phyloP scores from a whole-genome alignment of 35 echinoderm and acorn worm genomes.

The Chiridota heheva region DNA sequence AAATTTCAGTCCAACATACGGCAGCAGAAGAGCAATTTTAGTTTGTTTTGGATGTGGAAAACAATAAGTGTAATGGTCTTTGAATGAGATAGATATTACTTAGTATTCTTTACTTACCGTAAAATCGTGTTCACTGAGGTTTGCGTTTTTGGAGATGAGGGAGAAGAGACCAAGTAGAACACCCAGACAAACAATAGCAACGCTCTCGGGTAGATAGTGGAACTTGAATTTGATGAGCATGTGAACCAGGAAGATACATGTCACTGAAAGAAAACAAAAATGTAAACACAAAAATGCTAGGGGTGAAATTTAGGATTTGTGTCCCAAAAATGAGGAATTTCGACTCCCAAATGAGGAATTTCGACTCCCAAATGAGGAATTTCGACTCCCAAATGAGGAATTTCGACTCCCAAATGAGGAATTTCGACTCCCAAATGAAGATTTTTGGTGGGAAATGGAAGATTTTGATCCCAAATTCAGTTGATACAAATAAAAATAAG shows the following conservation, averaged over 20 bases:
- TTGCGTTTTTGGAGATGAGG: slow-evolving; percentile 62
- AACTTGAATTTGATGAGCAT: slow-evolving; percentile 89
- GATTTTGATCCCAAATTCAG: too few species aligned
- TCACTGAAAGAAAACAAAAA: slow-evolving; percentile 44
- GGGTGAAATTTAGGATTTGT: not conserved
- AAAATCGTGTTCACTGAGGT: slow-evolving; percentile 62
- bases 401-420: not conserved
- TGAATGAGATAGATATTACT: not conserved
- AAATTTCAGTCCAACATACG: too few species aligned
- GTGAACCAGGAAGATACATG: slow-evolving; percentile 80
- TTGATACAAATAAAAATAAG: too few species aligned
- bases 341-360: not conserved
- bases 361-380: not conserved
- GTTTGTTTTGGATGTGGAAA: too few species aligned
- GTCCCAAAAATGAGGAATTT: not conserved
- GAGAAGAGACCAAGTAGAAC: slow-evolving; percentile 75
- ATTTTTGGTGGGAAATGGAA: not conserved
- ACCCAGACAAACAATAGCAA: slow-evolving; percentile 81
- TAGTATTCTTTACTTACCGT: slow-evolving; percentile 42
- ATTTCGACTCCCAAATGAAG: not conserved
- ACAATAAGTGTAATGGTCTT: not conserved
- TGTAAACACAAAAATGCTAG: not conserved
- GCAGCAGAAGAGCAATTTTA: too few species aligned
- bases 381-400: not conserved
- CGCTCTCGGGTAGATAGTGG: slow-evolving; percentile 96